phyloP scores from a whole-genome alignment of 92 coral and sea anemone genomes.

The Umimayanthus chanpuru region DNA sequence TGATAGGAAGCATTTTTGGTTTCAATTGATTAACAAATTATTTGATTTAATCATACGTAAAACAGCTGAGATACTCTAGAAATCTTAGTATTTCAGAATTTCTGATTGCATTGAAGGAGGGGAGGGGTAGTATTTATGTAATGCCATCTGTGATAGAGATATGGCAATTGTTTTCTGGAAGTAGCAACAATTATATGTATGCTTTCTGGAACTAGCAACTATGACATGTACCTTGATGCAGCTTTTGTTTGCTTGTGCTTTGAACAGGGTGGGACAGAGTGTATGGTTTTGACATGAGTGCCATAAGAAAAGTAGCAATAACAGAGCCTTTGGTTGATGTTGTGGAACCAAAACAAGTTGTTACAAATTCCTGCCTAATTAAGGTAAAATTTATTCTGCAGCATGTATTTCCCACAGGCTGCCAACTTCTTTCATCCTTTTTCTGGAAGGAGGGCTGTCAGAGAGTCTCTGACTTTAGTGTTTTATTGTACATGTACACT shows the following conservation, averaged over 20 bases:
- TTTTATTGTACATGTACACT: too few relatives aligned
- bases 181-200: not conserved
- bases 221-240: too few relatives aligned
- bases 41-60: too few relatives aligned
- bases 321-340: slow-evolving; percentile 96
- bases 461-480: too few relatives aligned
- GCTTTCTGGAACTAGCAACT: not conserved
- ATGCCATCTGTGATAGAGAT: too few relatives aligned
- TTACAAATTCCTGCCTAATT: slow-evolving; percentile 84
- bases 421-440: not conserved
- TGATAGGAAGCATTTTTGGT: not conserved
- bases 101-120: not conserved
- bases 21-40: not conserved
- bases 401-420: not conserved
- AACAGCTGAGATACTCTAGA: too few relatives aligned
- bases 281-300: slow-evolving; percentile 99
- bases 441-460: not conserved
- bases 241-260: not conserved
- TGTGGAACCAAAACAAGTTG: slow-evolving; percentile 94
- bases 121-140: too few relatives aligned
- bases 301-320: slow-evolving; percentile 90
- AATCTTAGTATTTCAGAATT: not conserved
- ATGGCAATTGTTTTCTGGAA: not conserved
- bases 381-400: slow-evolving; percentile 63
- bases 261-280: slow-evolving; percentile 98